A percentile compares a stretch with the other conserved stretches of the same genome.
Conservation (phyloP, 2,888 invertebrate species). For the Machimus rusticus region DNA sequence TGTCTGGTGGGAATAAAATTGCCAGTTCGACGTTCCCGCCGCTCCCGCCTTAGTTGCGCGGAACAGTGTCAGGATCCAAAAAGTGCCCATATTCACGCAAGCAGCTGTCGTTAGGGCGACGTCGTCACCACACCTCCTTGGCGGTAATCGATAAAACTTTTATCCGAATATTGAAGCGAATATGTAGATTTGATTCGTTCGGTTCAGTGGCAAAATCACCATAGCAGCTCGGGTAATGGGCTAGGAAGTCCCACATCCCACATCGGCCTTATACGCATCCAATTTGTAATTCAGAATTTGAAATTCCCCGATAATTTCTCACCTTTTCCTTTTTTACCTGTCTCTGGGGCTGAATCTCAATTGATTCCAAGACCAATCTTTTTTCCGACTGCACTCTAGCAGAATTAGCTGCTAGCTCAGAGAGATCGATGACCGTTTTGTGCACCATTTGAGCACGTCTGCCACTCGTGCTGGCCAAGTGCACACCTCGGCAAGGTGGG, state of each 20-base stretch:
- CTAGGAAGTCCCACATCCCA: not conserved
- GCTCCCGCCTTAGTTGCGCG: not conserved
- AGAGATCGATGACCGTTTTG: constrained; percentile 12
- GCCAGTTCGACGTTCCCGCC: not conserved
- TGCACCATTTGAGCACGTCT: not conserved
- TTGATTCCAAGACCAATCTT: not conserved
- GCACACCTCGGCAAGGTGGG: not conserved
- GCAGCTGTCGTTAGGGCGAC: constrained; percentile 11
- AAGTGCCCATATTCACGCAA: not conserved
- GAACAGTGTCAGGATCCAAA: not conserved
- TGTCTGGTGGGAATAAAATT: not conserved
- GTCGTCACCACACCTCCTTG: not conserved
- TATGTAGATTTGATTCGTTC: constrained; percentile 34
- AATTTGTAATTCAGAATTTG: constrained; percentile 37
- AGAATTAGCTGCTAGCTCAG: not conserved
- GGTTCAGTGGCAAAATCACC: not conserved
- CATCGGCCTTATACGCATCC: not conserved
- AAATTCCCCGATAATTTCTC: not conserved
- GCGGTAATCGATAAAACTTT: constrained; percentile 22
- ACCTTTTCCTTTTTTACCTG: not conserved
- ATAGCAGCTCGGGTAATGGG: not conserved
- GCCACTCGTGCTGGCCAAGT: not conserved
- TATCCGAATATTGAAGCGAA: constrained; percentile 4
- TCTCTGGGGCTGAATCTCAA: constrained; percentile 7
- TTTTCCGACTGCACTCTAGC: not conserved